Conservation (phyloP, 2,888 invertebrate species). For the Drosophila kanekoi region DNA sequence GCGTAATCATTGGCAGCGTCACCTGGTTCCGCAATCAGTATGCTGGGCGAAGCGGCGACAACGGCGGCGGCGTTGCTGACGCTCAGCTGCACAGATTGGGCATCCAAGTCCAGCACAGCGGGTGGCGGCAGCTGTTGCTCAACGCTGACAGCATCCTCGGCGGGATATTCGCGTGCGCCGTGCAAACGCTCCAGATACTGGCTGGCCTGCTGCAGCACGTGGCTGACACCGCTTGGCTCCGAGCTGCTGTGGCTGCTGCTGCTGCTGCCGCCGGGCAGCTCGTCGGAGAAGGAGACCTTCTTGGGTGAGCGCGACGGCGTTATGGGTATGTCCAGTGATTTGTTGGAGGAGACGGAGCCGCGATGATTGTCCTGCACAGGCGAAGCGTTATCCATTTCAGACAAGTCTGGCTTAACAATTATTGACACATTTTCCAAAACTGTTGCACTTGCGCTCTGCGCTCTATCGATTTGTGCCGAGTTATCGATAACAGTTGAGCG, state of each 20-base stretch:
- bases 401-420: constrained; percentile 7
- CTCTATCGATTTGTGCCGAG: constrained; percentile 2
- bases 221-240: constrained; percentile 69
- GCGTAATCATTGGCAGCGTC: constrained; percentile 27
- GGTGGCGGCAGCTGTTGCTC: constrained; percentile 31
- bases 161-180: constrained; percentile 58
- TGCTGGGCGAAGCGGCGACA: constrained; percentile 51
- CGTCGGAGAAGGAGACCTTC: constrained; percentile 85
- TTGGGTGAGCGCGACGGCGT: constrained; percentile 83
- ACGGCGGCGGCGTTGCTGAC: not conserved
- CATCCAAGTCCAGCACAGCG: constrained; percentile 61
- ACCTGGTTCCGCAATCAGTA: constrained; percentile 54
- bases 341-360: constrained; percentile 83
- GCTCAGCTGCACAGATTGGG: constrained; percentile 20
- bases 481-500: constrained; percentile 36
- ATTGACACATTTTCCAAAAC: constrained; percentile 23
- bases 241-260: constrained; percentile 20
- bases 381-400: constrained; percentile 55
- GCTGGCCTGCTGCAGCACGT: constrained; percentile 80
- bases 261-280: constrained; percentile 71
- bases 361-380: constrained; percentile 75
- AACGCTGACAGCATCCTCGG: constrained; percentile 20
- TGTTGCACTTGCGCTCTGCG: constrained; percentile 14
- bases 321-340: constrained; percentile 81
- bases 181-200: constrained; percentile 84